These are phyloP conservation scores for Eulithis testata DNA, from an alignment of 2,888 invertebrate species.

Conservation along the genomic window DNA sequence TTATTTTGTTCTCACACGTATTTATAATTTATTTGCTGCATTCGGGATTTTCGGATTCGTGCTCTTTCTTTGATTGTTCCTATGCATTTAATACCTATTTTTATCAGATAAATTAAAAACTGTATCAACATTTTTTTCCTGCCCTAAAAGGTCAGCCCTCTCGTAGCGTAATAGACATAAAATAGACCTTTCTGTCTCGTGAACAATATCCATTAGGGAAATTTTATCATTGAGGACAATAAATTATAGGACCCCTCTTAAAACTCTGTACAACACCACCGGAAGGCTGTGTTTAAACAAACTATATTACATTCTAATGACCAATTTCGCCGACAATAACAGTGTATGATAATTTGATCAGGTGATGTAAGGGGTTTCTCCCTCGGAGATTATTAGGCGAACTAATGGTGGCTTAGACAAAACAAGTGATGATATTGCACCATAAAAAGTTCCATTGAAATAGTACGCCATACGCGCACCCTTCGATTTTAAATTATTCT, in stretches of 20 bases:
- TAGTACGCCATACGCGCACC: constrained; percentile 61
- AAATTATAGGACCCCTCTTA: constrained; percentile 69
- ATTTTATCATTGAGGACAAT: constrained; percentile 75
- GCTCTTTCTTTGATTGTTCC: constrained; percentile 9
- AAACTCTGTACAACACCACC: constrained; percentile 56
- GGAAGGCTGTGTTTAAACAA: constrained; percentile 77
- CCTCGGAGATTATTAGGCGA: constrained; percentile 68
- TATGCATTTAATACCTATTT: constrained; percentile 24
- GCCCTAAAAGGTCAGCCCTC: constrained; percentile 40
- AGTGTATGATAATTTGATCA: constrained; percentile 75
- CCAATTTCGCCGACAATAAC: constrained; percentile 69
- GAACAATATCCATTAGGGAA: constrained; percentile 76
- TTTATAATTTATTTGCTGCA: constrained; percentile 7
- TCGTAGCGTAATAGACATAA: constrained; percentile 53
- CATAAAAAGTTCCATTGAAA: constrained; percentile 73
- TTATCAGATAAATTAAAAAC: constrained; percentile 32
- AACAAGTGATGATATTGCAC: constrained; percentile 67
- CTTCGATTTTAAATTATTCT: constrained; percentile 68
- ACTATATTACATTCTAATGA: constrained; percentile 76
- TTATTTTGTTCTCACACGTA: constrained; percentile 6
- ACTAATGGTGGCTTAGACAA: constrained; percentile 74
- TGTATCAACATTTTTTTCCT: constrained; percentile 34
- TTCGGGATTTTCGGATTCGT: neutral
- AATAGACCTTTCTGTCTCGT: constrained; percentile 64
- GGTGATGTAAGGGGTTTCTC: constrained; percentile 58